A percentile compares a stretch with the other conserved stretches of the same genome.
These are phyloP conservation scores for Hartigia nigra DNA, from an alignment of 2,888 invertebrate genomes.

Conservation along the genomic window DNA sequence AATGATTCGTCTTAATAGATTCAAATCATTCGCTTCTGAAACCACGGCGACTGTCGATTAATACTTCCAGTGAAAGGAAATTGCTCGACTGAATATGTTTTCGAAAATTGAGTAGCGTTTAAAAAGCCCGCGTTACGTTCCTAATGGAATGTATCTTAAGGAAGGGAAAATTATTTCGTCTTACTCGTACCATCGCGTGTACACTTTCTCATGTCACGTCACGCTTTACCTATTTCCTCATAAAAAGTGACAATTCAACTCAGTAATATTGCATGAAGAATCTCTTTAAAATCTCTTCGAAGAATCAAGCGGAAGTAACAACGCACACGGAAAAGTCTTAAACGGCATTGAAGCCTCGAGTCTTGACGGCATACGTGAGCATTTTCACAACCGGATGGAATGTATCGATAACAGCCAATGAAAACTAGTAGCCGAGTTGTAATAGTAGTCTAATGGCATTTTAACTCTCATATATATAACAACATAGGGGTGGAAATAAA, in stretches of 20 bases:
- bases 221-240: background rate
- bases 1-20: background rate
- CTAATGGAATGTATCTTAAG: background rate
- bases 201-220: background rate
- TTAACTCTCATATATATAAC: conserved; percentile 1
- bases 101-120: too few relatives aligned
- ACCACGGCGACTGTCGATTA: background rate
- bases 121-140: background rate
- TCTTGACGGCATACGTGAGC: background rate
- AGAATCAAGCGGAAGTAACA: background rate
- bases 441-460: background rate
- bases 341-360: too few relatives aligned
- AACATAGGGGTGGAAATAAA: conserved; percentile 20
- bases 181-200: background rate
- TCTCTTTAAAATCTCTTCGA: too few relatives aligned
- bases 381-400: conserved; percentile 6
- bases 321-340: background rate
- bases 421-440: background rate
- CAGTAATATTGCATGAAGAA: background rate
- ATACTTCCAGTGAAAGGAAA: background rate
- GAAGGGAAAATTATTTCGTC: background rate
- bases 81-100: too few relatives aligned
- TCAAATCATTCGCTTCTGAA: background rate
- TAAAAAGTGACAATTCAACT: background rate
- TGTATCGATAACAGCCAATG: background rate